Percentiles rank a stretch among this genome's conserved stretches.
These are phyloP conservation scores for Ochropleura plecta DNA, from an alignment of 2,888 invertebrate genomes.

Conservation along the genomic window DNA sequence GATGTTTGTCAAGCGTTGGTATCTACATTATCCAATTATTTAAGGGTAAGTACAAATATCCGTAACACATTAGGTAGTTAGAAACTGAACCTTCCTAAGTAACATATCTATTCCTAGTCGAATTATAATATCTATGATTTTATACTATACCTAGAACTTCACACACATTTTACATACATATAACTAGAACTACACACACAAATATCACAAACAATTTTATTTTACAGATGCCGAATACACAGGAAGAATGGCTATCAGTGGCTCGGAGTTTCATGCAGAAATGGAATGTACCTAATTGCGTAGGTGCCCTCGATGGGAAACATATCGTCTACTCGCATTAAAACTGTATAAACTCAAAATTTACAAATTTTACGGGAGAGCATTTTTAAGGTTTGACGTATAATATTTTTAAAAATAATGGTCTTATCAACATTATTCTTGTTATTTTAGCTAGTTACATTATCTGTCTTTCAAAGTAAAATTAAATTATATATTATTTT, in stretches of 20 bases:
- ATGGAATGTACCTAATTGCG: constrained; percentile 59
- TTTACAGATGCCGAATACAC: constrained; percentile 56
- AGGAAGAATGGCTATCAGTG: constrained; percentile 59
- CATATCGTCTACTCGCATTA: too few species aligned
- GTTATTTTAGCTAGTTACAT: too few species aligned
- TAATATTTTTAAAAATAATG: too few species aligned
- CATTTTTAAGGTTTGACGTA: too few species aligned
- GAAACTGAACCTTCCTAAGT: constrained; percentile 52
- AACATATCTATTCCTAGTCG: constrained; percentile 53
- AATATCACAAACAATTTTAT: constrained; percentile 54
- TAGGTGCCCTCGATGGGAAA: constrained; percentile 55
- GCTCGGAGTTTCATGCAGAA: constrained; percentile 50
- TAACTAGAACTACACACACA: constrained; percentile 55
- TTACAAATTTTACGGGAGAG: too few species aligned
- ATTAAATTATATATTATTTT: too few species aligned
- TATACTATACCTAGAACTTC: constrained; percentile 56
- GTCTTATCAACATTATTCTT: too few species aligned
- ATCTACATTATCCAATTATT: constrained; percentile 42
- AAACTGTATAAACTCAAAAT: too few species aligned
- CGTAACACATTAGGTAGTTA: constrained; percentile 53
- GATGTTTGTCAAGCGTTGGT: constrained; percentile 57
- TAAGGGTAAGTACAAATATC: constrained; percentile 20
- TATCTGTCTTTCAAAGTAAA: too few species aligned
- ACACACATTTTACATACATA: constrained; percentile 59
- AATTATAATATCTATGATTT: constrained; percentile 60